Evolutionary conservation across 2,888 invertebrate species (phyloP).

Genomic region (Sinodicranocentrus sp.): DNA sequence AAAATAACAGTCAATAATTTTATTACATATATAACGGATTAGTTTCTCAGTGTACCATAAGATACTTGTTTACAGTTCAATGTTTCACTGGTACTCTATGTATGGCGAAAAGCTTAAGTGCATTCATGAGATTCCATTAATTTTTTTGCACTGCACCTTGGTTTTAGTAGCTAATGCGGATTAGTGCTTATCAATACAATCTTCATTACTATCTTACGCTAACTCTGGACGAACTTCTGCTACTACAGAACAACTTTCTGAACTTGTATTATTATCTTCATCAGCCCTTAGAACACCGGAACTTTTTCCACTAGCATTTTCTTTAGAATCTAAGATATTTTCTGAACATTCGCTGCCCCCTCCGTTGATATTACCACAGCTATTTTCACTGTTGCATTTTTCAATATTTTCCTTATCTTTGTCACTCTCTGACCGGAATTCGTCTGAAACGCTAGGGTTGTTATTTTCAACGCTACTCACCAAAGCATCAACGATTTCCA

Average conservation of each 20-base stretch:
- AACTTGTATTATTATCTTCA: slow-evolving; percentile 33
- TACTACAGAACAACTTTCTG: slow-evolving; percentile 33
- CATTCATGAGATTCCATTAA: slow-evolving; percentile 9
- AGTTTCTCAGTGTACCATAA: too few relatives aligned
- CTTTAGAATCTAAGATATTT: background rate
- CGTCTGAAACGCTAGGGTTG: slow-evolving; percentile 18
- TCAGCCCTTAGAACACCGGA: background rate
- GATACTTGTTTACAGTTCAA: too few relatives aligned
- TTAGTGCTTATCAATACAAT: too few relatives aligned
- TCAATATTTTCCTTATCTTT: background rate
- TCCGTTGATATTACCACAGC: background rate
- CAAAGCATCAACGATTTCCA: slow-evolving; percentile 35
- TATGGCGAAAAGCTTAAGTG: slow-evolving; percentile 18
- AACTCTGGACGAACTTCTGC: slow-evolving; percentile 58
- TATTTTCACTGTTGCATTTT: slow-evolving; percentile 12
- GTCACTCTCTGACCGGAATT: slow-evolving; percentile 8
- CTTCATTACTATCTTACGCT: slow-evolving; percentile 19
- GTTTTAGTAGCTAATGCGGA: too few relatives aligned
- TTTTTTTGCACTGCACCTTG: slow-evolving; percentile 9
- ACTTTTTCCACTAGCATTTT: slow-evolving; percentile 4
- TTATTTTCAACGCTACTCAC: slow-evolving; percentile 17
- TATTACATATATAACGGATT: too few relatives aligned
- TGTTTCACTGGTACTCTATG: too few relatives aligned
- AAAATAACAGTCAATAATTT: too few relatives aligned
- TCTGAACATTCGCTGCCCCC: background rate